Base-by-base conservation (phyloP, 2,888 invertebrate genomes). In the Atethmia centrago region DNA sequence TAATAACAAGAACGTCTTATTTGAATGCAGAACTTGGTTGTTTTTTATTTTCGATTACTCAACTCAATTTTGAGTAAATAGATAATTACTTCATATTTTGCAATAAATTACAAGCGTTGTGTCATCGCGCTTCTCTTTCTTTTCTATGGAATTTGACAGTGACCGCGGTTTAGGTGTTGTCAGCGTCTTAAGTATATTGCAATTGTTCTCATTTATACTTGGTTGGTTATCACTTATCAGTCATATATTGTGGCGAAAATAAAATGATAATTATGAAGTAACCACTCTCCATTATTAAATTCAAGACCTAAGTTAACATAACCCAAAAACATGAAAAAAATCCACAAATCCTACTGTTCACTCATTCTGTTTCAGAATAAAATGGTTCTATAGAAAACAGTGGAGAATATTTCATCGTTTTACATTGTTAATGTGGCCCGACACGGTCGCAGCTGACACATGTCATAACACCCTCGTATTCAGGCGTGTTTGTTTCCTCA, bases 381-480 rank as follows among this genome's bases (percentile, higher is more conserved):
- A 76, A 80, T 73, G 61, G 61, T 74, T 77, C 71, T 77, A 72
- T 80, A 79, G 75, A 81, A 82, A 81, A 84, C 77, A 72, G 71
- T 56, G n/a, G 40, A 78, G 79, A 82, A 83, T 79, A 79, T 79
- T 76, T 85, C 71, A 83, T 77, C 76, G 62, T 80, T 84, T 72
- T 80, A 80, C 79, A 85, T 83, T 85, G 85, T 87, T 87, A 83
- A 87, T 82, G 84, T 85, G 76, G 75, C 61, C 77, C 71, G 81
- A 80, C 84, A 87, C 70, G 79, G 83, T 89, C 84, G 79, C 90
- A 89, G 90, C 89, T 89, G 93, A 91, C 92, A 92, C 87, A 92
- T 93, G 92, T 94, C 94, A 94, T 91, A 93, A 92, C 92, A 87
- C 84, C 86, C 87, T 79, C 80, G 91, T 83, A 84, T 85, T 77